Percentiles rank a stretch among this genome's conserved stretches.
These are phyloP conservation scores for Huso huso DNA, from an alignment of 2,797 vertebrate genomes.

Conservation along the genomic window DNA sequence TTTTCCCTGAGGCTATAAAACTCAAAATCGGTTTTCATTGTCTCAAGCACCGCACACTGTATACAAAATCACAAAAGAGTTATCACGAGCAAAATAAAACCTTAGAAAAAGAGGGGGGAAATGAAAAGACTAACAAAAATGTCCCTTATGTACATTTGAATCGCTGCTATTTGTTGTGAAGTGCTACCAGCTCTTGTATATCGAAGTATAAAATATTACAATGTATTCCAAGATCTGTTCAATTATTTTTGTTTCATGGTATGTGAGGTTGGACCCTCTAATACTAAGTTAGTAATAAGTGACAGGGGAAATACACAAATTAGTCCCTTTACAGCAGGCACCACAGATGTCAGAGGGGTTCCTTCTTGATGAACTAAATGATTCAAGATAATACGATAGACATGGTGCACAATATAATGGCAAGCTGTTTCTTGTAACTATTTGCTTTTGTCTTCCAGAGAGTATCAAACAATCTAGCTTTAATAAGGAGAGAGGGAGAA, in stretches of 20 bases:
- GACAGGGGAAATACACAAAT: conserved; percentile 20
- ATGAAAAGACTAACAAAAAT: too few relatives aligned
- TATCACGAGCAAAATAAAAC: too few relatives aligned
- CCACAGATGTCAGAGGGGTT: conserved; percentile 14
- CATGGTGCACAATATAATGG: conserved; percentile 6
- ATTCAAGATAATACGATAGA: conserved; percentile 13
- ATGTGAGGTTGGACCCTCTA: conserved; percentile 18
- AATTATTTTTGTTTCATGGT: conserved; percentile 6
- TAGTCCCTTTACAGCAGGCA: conserved; percentile 20
- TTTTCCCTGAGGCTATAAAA: too few relatives aligned
- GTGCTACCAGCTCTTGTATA: background rate
- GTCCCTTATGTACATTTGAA: too few relatives aligned
- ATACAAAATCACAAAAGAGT: too few relatives aligned
- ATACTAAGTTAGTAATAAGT: conserved; percentile 15
- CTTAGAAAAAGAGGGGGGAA: too few relatives aligned
- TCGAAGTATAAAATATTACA: background rate
- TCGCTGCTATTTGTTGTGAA: background rate
- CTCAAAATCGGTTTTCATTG: too few relatives aligned
- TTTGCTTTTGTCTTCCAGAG: background rate
- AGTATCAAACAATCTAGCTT: background rate
- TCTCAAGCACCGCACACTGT: too few relatives aligned
- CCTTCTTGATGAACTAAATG: conserved; percentile 19
- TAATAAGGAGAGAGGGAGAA: background rate
- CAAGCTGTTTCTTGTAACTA: background rate
- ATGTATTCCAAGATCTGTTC: background rate